A percentile compares a stretch with the other conserved stretches of the same genome.
Evolutionary conservation across 2,888 invertebrate species (phyloP).

Genomic region (Caenorhabditis drosophilae): DNA sequence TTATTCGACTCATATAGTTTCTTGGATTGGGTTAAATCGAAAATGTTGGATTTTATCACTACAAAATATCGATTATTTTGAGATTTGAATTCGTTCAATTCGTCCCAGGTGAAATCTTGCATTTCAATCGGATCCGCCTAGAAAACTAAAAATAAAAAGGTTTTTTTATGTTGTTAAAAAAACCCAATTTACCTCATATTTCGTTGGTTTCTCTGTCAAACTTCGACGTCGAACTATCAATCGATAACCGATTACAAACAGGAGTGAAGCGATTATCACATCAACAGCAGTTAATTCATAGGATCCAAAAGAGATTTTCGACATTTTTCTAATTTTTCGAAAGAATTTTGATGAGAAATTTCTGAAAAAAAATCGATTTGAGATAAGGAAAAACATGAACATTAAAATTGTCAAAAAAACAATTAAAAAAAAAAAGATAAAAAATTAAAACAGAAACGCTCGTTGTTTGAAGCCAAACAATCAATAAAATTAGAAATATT

Average conservation of each 20-base stretch:
- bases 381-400: no score
- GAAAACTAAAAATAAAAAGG: slow-evolving; percentile 1
- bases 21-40: not conserved
- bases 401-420: no score
- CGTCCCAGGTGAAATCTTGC: slow-evolving; percentile 59
- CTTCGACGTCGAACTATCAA: no score
- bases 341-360: no score
- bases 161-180: not conserved
- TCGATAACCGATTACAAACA: no score
- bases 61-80: slow-evolving; percentile 55
- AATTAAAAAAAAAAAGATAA: no score
- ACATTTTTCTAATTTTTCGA: not conserved
- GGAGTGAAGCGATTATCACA: slow-evolving; percentile 7
- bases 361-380: no score
- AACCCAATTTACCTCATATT: slow-evolving; percentile 8
- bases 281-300: slow-evolving; percentile 20
- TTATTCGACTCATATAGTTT: not conserved
- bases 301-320: slow-evolving; percentile 15
- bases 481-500: no score
- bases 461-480: no score
- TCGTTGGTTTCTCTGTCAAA: slow-evolving; percentile 4
- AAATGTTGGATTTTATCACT: slow-evolving; percentile 36
- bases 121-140: slow-evolving; percentile 35
- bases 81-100: slow-evolving; percentile 55
- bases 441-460: no score